These are phyloP conservation scores for Chydorus sphaericus DNA, from an alignment of 2,888 invertebrate genomes.

Conservation along the genomic window DNA sequence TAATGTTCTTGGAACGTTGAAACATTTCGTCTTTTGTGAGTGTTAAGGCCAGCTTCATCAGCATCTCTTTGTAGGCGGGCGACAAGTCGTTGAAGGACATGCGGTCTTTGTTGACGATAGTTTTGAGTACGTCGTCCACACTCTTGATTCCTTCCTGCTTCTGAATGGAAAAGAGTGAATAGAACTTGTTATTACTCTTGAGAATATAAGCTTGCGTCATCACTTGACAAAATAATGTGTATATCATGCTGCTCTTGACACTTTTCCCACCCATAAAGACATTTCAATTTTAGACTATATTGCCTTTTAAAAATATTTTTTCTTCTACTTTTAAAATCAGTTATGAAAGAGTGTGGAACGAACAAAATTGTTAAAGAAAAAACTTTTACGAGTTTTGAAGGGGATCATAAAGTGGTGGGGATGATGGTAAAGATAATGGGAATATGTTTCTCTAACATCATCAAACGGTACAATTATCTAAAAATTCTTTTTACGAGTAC, in stretches of 20 bases:
- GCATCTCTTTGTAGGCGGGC: slow-evolving; percentile 78
- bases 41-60: slow-evolving; percentile 71
- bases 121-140: slow-evolving; percentile 53
- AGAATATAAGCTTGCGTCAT: no score
- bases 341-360: no score
- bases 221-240: no score
- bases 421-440: background rate
- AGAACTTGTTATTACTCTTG: no score
- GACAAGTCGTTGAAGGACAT: slow-evolving; percentile 87
- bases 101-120: slow-evolving; percentile 78
- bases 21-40: slow-evolving; percentile 84
- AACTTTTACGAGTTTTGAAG: background rate
- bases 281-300: no score
- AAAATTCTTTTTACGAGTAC: slow-evolving; percentile 6
- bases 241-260: no score
- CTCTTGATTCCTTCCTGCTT: slow-evolving; percentile 60
- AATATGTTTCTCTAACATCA: no score
- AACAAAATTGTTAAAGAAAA: background rate
- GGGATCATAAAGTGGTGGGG: background rate
- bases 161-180: background rate
- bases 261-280: no score
- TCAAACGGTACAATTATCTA: background rate
- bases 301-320: no score
- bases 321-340: no score
- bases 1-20: slow-evolving; percentile 74